These are phyloP conservation scores for Caenorhabditis briggsae DNA, from an alignment of 1,140 invertebrate species.

Conservation along the genomic window DNA sequence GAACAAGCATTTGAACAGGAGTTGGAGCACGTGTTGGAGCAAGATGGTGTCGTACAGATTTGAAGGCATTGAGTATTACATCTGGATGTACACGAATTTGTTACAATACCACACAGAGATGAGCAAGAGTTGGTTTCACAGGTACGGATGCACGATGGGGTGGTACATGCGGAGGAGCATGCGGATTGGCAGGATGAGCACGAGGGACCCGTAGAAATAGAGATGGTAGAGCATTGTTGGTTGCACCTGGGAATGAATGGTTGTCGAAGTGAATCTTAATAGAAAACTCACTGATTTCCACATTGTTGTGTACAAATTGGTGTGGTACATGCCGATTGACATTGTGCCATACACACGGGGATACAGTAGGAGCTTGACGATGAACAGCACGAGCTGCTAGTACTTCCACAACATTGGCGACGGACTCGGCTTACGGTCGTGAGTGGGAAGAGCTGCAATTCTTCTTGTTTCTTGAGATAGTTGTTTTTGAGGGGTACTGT, in stretches of 20 bases:
- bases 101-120: not conserved
- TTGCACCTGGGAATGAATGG: not conserved
- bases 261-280: not conserved
- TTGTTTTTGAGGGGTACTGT: too few species aligned
- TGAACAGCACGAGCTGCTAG: not conserved
- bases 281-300: not conserved
- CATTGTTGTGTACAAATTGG: conserved; percentile 28
- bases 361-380: conserved; percentile 14
- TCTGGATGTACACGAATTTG: not conserved
- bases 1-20: conserved; percentile 42
- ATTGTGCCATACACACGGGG: conserved; percentile 28
- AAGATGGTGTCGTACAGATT: conserved; percentile 41
- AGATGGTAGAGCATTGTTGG: conserved; percentile 19
- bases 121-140: conserved; percentile 34
- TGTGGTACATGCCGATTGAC: conserved; percentile 23
- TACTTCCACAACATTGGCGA: conserved; percentile 25
- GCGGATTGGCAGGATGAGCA: conserved; percentile 33
- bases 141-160: conserved; percentile 14
- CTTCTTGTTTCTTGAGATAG: too few species aligned
- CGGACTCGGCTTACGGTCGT: not conserved
- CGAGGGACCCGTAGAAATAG: conserved; percentile 1
- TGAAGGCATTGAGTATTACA: conserved; percentile 35
- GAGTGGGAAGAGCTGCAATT: not conserved
- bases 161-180: conserved; percentile 18
- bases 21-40: conserved; percentile 11